A percentile compares a stretch with the other conserved stretches of the same genome.
phyloP scores from a whole-genome alignment of 2,888 invertebrate species.

The Netelia melanura region DNA sequence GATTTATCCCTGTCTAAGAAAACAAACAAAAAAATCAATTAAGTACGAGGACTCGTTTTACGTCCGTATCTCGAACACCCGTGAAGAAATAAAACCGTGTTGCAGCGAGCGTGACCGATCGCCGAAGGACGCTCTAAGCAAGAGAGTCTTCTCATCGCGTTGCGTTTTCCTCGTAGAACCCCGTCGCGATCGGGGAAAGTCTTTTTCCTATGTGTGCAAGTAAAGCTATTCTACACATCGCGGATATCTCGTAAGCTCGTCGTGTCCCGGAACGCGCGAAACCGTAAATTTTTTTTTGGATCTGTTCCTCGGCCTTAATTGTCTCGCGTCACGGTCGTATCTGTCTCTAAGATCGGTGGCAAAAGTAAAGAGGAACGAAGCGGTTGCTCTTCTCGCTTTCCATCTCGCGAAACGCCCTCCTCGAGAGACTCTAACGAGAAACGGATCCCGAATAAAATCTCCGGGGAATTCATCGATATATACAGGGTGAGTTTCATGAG shows the following conservation, averaged over 20 bases:
- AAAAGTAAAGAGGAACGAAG: constrained; percentile 2
- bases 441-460: constrained; percentile 31
- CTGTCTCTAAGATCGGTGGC: constrained; percentile 11
- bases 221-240: background rate
- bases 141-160: constrained; percentile 28
- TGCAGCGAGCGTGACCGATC: constrained; percentile 49
- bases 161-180: constrained; percentile 29
- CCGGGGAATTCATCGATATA: constrained; percentile 9
- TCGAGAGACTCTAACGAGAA: constrained; percentile 49
- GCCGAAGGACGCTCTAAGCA: constrained; percentile 34
- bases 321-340: constrained; percentile 47
- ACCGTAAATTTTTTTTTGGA: constrained; percentile 17
- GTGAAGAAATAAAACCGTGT: background rate
- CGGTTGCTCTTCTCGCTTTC: constrained; percentile 45
- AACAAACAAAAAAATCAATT: background rate
- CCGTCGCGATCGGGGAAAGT: constrained; percentile 62
- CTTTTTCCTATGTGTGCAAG: constrained; percentile 37
- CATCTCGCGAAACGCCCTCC: constrained; percentile 23
- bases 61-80: background rate
- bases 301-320: constrained; percentile 54
- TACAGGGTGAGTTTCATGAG: background rate
- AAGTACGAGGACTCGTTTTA: constrained; percentile 16
- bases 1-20: constrained; percentile 11
- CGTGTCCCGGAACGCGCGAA: background rate
- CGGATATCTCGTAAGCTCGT: background rate